A percentile compares a stretch with the other conserved stretches of the same genome.
These are phyloP conservation scores for Cuniculus paca DNA, from an alignment of 2,797 vertebrate genomes.

Conservation along the genomic window DNA sequence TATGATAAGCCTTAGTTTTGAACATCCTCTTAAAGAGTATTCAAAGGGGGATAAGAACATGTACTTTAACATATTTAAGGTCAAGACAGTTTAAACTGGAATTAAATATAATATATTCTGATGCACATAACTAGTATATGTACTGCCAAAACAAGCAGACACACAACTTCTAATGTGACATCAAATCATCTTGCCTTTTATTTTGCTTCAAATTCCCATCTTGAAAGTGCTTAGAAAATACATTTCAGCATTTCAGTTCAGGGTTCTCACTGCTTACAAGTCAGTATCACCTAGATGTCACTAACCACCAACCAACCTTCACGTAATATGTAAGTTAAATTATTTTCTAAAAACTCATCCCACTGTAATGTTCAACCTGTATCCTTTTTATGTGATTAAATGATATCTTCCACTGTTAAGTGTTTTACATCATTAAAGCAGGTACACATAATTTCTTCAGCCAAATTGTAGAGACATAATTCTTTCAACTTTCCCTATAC, in stretches of 20 bases:
- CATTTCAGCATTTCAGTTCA: constrained; percentile 26
- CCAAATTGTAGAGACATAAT: constrained; percentile 54
- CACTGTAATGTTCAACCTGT: not conserved
- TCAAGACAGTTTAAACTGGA: not conserved
- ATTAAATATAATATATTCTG: not conserved
- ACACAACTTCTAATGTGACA: not conserved
- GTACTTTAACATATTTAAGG: not conserved
- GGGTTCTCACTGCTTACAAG: not conserved
- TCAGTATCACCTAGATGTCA: constrained; percentile 30
- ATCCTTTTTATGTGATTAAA: constrained; percentile 53
- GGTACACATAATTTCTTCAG: not conserved
- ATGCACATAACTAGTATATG: not conserved
- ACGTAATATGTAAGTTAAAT: not conserved
- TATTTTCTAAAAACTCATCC: constrained; percentile 53
- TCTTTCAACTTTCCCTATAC: constrained; percentile 64
- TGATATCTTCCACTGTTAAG: constrained; percentile 61
- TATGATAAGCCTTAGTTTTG: not conserved
- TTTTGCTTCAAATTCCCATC: not conserved
- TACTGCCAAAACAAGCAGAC: not conserved
- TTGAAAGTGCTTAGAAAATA: not conserved
- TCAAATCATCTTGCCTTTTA: not conserved
- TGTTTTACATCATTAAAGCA: constrained; percentile 57
- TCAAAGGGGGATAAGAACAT: not conserved
- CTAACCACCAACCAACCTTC: constrained; percentile 26
- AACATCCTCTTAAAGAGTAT: not conserved